Percentiles rank a stretch among this genome's conserved stretches.
phyloP scores from a whole-genome alignment of 30 jellyfish, hydroid and myxozoan genomes.

The Turritopsis dohrnii region DNA sequence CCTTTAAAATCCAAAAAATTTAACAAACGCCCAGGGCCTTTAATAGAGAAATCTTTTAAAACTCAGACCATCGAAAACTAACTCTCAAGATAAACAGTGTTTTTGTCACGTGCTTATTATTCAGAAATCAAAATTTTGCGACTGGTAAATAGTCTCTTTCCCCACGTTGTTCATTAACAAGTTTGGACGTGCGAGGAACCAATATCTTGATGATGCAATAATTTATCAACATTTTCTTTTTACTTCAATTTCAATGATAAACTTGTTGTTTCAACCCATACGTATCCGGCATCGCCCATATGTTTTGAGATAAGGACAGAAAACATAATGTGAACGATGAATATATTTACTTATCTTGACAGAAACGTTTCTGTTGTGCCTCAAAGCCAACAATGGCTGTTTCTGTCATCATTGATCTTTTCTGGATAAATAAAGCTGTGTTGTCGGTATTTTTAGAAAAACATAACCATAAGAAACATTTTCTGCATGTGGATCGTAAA shows the following conservation, averaged over 20 bases:
- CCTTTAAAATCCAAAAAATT: too few species aligned
- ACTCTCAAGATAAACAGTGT: too few species aligned
- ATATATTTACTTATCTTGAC: not conserved
- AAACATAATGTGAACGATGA: not conserved
- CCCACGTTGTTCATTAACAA: not conserved
- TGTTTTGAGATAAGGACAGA: not conserved
- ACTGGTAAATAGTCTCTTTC: not conserved
- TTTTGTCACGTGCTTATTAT: not conserved
- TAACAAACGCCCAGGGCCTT: too few species aligned
- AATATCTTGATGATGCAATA: too few species aligned
- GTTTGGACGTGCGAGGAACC: not conserved
- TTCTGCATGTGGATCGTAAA: too few species aligned
- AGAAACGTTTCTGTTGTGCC: not conserved
- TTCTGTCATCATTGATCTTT: too few species aligned
- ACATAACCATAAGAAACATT: too few species aligned
- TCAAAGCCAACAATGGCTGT: not conserved
- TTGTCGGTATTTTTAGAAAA: too few species aligned
- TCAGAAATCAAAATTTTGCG: not conserved
- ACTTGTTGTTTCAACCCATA: not conserved
- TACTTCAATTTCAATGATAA: not conserved
- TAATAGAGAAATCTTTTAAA: too few species aligned
- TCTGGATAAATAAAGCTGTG: too few species aligned
- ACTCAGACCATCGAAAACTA: too few species aligned
- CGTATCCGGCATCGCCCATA: not conserved
- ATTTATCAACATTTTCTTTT: not conserved